A percentile compares a stretch with the other conserved stretches of the same genome.
Evolutionary conservation across 2,113 vertebrate species (phyloP).

Genomic region (Australoheros scitulus): DNA sequence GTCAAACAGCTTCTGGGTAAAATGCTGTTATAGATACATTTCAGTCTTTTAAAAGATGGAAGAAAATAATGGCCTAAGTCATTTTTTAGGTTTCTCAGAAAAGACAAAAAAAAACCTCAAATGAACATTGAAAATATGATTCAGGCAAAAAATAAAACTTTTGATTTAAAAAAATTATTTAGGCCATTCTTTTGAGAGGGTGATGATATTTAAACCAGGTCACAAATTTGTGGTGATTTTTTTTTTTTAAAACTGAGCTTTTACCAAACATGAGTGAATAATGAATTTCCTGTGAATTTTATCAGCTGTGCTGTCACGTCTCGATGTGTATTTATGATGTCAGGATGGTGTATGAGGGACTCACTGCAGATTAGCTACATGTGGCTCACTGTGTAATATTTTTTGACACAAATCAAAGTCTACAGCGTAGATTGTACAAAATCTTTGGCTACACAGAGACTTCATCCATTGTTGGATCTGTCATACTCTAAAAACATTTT

Average conservation of each 20-base stretch:
- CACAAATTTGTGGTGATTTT: not conserved
- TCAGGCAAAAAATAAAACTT: too few species aligned
- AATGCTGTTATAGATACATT: not conserved
- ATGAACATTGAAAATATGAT: too few species aligned
- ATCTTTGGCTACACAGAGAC: not conserved
- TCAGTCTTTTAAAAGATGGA: too few species aligned
- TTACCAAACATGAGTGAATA: not conserved
- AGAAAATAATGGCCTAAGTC: too few species aligned
- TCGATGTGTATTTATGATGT: not conserved
- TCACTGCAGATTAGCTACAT: not conserved
- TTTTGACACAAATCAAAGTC: not conserved
- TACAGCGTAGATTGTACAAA: rapidly evolving
- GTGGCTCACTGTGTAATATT: not conserved
- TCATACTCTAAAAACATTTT: not conserved
- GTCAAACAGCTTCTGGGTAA: not conserved
- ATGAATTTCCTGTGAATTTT: rapidly evolving
- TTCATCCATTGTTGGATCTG: rapidly evolving
- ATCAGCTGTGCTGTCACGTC: rapidly evolving
- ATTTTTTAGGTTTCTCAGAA: too few species aligned
- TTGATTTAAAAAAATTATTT: too few species aligned
- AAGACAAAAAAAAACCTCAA: too few species aligned
- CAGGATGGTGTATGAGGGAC: not conserved
- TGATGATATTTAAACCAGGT: not conserved
- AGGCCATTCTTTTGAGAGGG: too few species aligned
- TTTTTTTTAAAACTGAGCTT: not conserved